Evolutionary conservation across 2,888 invertebrate species (phyloP).

Genomic region (Ophraella communa): DNA sequence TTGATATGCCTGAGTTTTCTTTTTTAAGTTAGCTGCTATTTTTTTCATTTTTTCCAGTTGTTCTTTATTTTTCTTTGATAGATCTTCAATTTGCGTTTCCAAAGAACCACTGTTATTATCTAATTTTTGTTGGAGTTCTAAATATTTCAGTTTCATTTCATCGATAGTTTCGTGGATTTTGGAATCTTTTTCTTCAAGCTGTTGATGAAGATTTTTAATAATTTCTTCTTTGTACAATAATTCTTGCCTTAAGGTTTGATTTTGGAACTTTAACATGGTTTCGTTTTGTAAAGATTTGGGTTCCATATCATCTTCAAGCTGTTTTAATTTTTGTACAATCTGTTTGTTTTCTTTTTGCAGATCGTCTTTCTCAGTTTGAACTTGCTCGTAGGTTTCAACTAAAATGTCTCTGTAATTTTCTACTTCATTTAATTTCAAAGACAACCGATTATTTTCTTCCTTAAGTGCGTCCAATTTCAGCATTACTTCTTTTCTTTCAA

Average conservation of each 20-base stretch:
- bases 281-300: not conserved
- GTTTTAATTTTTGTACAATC: conserved; percentile 34
- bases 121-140: conserved; percentile 53
- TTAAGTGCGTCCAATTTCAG: conserved; percentile 71
- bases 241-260: too few relatives aligned
- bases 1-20: conserved; percentile 69
- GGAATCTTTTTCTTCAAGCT: conserved; percentile 58
- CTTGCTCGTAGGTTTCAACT: conserved; percentile 57
- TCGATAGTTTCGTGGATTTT: conserved; percentile 54
- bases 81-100: conserved; percentile 57
- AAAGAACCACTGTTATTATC: conserved; percentile 51
- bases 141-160: conserved; percentile 57
- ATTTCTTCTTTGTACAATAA: conserved; percentile 55
- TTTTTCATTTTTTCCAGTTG: conserved; percentile 81
- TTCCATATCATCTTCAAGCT: not conserved
- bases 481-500: conserved; percentile 73
- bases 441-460: conserved; percentile 65
- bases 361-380: conserved; percentile 61
- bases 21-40: conserved; percentile 77
- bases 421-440: conserved; percentile 61
- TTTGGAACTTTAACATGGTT: conserved; percentile 17
- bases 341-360: conserved; percentile 61
- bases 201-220: conserved; percentile 57
- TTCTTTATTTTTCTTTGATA: conserved; percentile 71
- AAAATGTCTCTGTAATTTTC: conserved; percentile 58